phyloP scores from a whole-genome alignment of 2,113 vertebrate species.

The Cygnus buccinator region DNA sequence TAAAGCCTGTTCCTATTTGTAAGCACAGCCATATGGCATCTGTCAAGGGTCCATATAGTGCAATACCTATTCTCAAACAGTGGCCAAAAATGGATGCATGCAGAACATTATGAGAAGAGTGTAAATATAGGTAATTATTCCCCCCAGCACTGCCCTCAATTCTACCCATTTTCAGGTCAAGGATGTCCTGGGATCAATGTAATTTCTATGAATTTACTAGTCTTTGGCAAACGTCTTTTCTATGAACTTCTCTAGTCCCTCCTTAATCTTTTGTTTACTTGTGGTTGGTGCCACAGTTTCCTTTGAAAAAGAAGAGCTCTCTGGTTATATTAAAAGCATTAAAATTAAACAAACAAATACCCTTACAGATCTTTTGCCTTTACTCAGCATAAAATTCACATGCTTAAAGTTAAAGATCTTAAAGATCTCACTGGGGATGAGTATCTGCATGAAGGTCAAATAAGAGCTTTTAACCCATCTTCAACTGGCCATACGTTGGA shows the following conservation, averaged over 20 bases:
- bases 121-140: neutral
- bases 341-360: neutral
- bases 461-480: no score
- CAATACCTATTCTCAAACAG: neutral
- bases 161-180: neutral
- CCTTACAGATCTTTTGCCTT: no score
- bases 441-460: no score
- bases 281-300: neutral
- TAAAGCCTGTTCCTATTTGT: neutral
- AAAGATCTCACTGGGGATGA: no score
- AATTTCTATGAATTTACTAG: neutral
- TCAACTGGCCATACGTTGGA: no score
- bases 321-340: neutral
- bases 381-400: no score
- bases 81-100: neutral
- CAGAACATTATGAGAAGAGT: neutral
- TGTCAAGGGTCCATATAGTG: neutral
- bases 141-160: neutral
- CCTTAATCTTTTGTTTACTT: neutral
- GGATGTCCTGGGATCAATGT: neutral
- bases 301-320: neutral
- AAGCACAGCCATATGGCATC: neutral
- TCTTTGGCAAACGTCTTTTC: neutral
- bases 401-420: no score
- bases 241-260: neutral